A percentile compares a stretch with the other conserved stretches of the same genome.
Evolutionary conservation across 2,113 vertebrate genomes (phyloP).

Genomic region (Hypomesus transpacificus): DNA sequence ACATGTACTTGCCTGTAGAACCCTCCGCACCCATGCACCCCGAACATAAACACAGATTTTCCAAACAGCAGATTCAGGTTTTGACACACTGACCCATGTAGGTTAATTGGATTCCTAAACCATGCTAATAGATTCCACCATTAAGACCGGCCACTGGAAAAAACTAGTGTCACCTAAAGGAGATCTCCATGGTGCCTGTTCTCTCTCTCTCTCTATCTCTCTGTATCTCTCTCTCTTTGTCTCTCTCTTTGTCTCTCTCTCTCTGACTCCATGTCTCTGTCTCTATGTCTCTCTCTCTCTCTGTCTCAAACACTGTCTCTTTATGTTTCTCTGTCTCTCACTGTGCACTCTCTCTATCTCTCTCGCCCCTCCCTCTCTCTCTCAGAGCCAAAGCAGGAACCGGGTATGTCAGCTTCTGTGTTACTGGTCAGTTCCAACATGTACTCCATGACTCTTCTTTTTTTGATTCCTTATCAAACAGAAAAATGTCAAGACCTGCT

Average conservation of each 20-base stretch:
- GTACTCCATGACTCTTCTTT: no score
- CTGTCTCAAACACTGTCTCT: no score
- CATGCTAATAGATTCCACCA: slow-evolving; percentile 51
- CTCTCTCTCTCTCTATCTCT: slow-evolving; percentile 25
- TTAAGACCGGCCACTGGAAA: slow-evolving; percentile 27
- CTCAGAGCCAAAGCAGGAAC: no score
- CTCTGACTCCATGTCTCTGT: background rate
- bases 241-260: no score
- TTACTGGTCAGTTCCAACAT: no score
- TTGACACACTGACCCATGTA: background rate
- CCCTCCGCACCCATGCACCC: no score
- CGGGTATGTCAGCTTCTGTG: no score
- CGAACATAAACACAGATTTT: no score
- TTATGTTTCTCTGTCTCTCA: no score
- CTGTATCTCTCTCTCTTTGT: background rate
- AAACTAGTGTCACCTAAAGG: background rate
- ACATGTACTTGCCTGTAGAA: no score
- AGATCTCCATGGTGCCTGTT: slow-evolving; percentile 30
- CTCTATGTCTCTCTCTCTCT: slow-evolving; percentile 7
- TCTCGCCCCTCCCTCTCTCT: no score
- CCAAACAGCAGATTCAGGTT: background rate
- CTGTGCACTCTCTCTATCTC: no score
- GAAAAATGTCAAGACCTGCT: slow-evolving; percentile 72
- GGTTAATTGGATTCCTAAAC: slow-evolving; percentile 57
- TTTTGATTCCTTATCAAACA: slow-evolving; percentile 70